These are phyloP conservation scores for Neotoxoptera formosana DNA, from an alignment of 1,140 invertebrate genomes.

Conservation along the genomic window DNA sequence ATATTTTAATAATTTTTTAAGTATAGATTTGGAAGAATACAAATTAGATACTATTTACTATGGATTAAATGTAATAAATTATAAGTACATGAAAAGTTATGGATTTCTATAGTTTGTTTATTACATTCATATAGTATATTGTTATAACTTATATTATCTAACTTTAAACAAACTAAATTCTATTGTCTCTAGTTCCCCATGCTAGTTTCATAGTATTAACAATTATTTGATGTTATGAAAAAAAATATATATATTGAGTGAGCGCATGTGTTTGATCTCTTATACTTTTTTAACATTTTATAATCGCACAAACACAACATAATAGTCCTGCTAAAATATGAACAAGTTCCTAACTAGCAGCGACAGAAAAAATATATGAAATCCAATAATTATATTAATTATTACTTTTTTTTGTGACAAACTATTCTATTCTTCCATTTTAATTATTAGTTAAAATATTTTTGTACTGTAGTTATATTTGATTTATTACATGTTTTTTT, in stretches of 20 bases:
- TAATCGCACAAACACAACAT: not conserved
- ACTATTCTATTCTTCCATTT: conserved; percentile 45
- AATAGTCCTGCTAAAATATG: conserved; percentile 5
- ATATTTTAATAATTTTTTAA: conserved; percentile 27
- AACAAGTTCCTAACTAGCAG: not conserved
- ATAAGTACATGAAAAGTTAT: not conserved
- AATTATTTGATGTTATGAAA: not conserved
- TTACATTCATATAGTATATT: conserved; percentile 1
- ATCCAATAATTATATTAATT: conserved; percentile 32
- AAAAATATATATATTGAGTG: not conserved
- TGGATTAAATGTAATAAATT: not conserved
- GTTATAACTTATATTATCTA: not conserved
- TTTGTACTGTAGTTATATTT: conserved; percentile 42
- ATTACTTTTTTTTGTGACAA: not conserved
- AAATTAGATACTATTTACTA: not conserved
- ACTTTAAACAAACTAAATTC: not conserved
- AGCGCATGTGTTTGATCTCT: not conserved
- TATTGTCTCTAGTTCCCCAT: not conserved
- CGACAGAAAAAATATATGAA: not conserved
- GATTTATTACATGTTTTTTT: conserved; percentile 35
- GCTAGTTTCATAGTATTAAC: conserved; percentile 2
- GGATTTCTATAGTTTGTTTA: not conserved
- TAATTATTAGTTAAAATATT: conserved; percentile 45
- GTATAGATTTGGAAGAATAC: not conserved
- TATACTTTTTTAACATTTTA: not conserved